Base-by-base conservation (phyloP, 2,888 invertebrate species). In the Sepioteuthis lessoniana region DNA sequence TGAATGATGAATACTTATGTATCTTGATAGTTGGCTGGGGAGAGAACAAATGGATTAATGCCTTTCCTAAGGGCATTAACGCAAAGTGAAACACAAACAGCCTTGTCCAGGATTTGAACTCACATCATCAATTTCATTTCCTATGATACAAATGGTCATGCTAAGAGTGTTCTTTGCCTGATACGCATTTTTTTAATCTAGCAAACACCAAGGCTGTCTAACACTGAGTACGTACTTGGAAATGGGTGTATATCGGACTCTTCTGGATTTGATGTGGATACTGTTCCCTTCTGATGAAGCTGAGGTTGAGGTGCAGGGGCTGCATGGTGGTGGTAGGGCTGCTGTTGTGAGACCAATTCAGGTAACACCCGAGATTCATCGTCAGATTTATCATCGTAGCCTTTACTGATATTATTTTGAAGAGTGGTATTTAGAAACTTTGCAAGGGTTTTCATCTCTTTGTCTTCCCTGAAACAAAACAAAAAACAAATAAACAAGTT, bases 371-470 rank as follows among this genome's bases (percentile, higher is more conserved):
- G 35, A 76, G 76, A 96, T 46, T 96, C 96, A 76, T 96, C 96
- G 7, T 96, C 96, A 16, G 95, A 96, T 91, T 96, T 95, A 47
- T 96, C 95, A 91, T 95, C 95, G 2, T 95, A 47, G 21, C n/a
- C 38, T 92, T 92, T 92, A 19, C 92, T 42, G 91, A 46, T 31
- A 42, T 92, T 42, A 35, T 42, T 92, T 28, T 92, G 92, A 31
- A 97, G 95, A 4, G 97, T 97, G 13, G 96, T 96, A 95, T 97
- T 96, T 94, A 97, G 95, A 91, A 97, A 94, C 28, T 95, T 95
- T 46, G 97, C 96, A 94, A 97, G 97, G 60, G 96, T 96, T 94
- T 97, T 96, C 96, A 97, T 97, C 94, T 97, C 97, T 94, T 96
- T 96, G 94, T 96, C 96, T 93, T 96, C 96, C 93, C 97, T 97